Evolutionary conservation across 2,888 invertebrate species (phyloP).

Genomic region (Halictus ligatus): DNA sequence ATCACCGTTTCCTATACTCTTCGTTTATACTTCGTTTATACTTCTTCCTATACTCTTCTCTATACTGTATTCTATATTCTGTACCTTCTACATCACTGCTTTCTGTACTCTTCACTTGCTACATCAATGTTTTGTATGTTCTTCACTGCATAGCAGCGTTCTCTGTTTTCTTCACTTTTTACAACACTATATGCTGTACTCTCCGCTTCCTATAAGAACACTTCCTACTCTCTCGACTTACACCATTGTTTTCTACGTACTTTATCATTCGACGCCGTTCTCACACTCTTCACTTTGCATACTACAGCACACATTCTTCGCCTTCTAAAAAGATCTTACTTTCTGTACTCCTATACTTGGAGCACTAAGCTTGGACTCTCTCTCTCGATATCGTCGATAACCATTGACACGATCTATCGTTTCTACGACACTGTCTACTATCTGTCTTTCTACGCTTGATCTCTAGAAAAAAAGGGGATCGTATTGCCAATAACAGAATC

Average conservation of each 20-base stretch:
- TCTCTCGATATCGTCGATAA: slow-evolving; percentile 29
- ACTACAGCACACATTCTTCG: not conserved
- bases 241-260: not conserved
- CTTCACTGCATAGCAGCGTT: not conserved
- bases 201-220: not conserved
- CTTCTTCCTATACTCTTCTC: not conserved
- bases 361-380: slow-evolving; percentile 8
- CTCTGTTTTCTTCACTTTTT: not conserved
- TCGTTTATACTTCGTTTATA: too few species aligned
- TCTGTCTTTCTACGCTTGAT: not conserved
- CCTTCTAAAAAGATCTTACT: not conserved
- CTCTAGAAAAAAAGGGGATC: not conserved
- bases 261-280: not conserved
- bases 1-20: too few species aligned
- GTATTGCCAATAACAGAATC: not conserved
- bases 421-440: not conserved
- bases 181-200: not conserved
- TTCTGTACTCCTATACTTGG: not conserved
- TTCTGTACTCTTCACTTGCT: not conserved
- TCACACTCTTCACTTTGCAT: not conserved
- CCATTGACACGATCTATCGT: slow-evolving; percentile 1
- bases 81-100: not conserved
- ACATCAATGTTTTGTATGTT: not conserved
- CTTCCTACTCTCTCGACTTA: not conserved
- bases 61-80: not conserved